A percentile compares a stretch with the other conserved stretches of the same genome.
Conservation (phyloP, 30 jellyfish, hydroid and myxozoan species). For the Hydra vulgaris region DNA sequence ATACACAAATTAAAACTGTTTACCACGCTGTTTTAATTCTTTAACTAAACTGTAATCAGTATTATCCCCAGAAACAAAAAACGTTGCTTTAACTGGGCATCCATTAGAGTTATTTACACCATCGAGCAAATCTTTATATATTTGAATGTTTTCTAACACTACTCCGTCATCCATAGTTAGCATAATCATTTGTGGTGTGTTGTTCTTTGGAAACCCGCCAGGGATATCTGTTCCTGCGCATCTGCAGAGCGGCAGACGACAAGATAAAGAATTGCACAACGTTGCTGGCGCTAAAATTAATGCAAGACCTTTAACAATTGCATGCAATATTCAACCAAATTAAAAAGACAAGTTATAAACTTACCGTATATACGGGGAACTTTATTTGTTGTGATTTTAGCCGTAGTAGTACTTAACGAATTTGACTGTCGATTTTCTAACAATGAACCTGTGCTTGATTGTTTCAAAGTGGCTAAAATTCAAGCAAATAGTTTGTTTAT, state of each 20-base stretch:
- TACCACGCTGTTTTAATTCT: slow-evolving; percentile 22
- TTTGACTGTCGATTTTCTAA: too few species aligned
- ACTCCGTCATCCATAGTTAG: slow-evolving; percentile 67
- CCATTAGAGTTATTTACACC: slow-evolving; percentile 73
- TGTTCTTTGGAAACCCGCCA: slow-evolving; percentile 36
- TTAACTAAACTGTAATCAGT: slow-evolving; percentile 51
- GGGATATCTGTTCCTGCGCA: slow-evolving; percentile 64
- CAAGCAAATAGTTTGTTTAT: too few species aligned
- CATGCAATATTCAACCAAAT: too few species aligned
- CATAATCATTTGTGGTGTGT: slow-evolving; percentile 73
- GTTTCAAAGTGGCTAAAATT: too few species aligned
- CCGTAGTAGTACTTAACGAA: too few species aligned
- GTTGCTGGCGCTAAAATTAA: slow-evolving; percentile 14
- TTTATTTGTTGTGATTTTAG: too few species aligned
- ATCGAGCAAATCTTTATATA: slow-evolving; percentile 21
- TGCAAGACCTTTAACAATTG: too few species aligned
- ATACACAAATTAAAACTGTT: neutral
- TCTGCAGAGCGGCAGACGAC: slow-evolving; percentile 56
- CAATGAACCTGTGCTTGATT: too few species aligned
- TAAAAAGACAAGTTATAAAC: too few species aligned
- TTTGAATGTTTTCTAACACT: slow-evolving; percentile 1
- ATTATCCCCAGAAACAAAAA: slow-evolving; percentile 47
- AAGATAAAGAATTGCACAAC: slow-evolving; percentile 28
- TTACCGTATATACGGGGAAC: too few species aligned
- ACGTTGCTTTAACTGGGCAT: slow-evolving; percentile 76